Conservation (phyloP, 1,140 invertebrate genomes). For the Cyclargus thomasi region DNA sequence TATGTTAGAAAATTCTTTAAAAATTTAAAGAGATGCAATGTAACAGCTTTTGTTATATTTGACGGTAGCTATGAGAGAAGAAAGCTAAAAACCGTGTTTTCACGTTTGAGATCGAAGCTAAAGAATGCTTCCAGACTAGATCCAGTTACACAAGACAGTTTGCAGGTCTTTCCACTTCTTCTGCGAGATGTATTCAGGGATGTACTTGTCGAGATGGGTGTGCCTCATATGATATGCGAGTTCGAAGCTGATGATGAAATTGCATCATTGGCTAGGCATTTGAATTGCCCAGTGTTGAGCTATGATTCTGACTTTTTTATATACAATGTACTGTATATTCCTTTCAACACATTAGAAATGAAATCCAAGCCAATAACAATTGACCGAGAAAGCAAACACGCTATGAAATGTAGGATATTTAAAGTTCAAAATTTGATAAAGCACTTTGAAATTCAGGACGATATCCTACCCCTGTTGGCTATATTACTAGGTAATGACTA, state of each 20-base stretch:
- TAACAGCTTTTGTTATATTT: constrained; percentile 86
- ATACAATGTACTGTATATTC: constrained; percentile 88
- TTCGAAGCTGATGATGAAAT: constrained; percentile 93
- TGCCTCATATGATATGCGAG: constrained; percentile 82
- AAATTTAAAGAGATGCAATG: constrained; percentile 81
- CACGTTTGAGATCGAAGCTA: constrained; percentile 79
- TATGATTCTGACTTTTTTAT: constrained; percentile 95
- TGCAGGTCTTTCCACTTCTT: constrained; percentile 82
- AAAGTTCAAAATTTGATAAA: constrained; percentile 81
- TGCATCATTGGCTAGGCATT: constrained; percentile 82
- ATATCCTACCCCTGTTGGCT: constrained; percentile 84
- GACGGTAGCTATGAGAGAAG: constrained; percentile 87
- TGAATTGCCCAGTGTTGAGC: constrained; percentile 89
- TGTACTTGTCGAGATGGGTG: constrained; percentile 78
- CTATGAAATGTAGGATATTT: constrained; percentile 81
- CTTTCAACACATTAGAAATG: constrained; percentile 80
- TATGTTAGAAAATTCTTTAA: constrained; percentile 82
- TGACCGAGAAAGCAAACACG: constrained; percentile 42
- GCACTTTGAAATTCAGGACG: constrained; percentile 78
- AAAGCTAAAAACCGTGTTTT: constrained; percentile 83
- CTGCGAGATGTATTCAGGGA: constrained; percentile 83
- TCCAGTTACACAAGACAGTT: constrained; percentile 63
- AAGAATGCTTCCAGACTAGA: constrained; percentile 66
- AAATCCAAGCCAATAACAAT: constrained; percentile 47
- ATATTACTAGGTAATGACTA: constrained; percentile 92